Conservation (phyloP, 2,113 vertebrate genomes). For the Atractosteus spatula region DNA sequence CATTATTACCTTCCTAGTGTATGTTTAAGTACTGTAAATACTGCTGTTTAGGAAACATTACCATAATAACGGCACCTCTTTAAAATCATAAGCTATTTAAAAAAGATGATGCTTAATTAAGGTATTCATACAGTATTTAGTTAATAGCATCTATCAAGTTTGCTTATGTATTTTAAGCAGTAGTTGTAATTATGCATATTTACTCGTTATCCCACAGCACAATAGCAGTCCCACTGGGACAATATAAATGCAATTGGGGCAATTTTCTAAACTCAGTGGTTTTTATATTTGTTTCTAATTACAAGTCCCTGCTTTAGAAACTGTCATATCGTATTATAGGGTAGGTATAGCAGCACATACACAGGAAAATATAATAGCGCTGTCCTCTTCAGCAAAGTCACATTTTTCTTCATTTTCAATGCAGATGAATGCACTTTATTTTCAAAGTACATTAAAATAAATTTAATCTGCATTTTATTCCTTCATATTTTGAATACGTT, state of each 20-base stretch:
- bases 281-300: constrained; percentile 50
- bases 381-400: no score
- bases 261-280: constrained; percentile 40
- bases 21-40: background rate
- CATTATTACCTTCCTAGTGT: background rate
- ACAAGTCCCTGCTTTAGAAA: constrained; percentile 57
- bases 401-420: no score
- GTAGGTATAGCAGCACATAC: constrained; percentile 20
- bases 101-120: background rate
- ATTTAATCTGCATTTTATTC: no score
- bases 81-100: background rate
- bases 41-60: background rate
- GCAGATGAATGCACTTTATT: no score
- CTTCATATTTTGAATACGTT: no score
- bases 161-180: constrained; percentile 14
- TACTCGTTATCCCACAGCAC: constrained; percentile 48
- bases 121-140: background rate
- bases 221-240: constrained; percentile 46
- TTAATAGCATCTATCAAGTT: constrained; percentile 15
- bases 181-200: constrained; percentile 55
- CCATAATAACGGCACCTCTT: background rate
- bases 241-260: constrained; percentile 46
- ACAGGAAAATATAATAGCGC: background rate
- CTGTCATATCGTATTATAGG: constrained; percentile 62
- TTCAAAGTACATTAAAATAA: no score